Evolutionary conservation across 1,140 invertebrate genomes (phyloP).

Genomic region (Venustaconcha ellipsiformis): DNA sequence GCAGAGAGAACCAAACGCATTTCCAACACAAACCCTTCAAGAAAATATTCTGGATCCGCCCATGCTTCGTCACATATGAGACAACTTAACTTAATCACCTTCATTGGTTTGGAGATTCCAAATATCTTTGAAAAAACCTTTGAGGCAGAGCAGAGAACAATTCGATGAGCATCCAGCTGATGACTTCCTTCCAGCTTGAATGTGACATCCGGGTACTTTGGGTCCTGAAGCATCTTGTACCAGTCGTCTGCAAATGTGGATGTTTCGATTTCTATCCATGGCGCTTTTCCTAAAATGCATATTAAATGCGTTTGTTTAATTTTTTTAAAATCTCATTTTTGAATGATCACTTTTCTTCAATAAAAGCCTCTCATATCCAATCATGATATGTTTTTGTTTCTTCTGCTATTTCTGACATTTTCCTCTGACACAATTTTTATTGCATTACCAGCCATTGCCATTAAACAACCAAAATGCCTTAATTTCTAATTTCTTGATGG

Average conservation of each 20-base stretch:
- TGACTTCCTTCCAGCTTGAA: slow-evolving; percentile 48
- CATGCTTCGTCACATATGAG: too few relatives aligned
- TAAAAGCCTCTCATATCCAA: not conserved
- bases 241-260: slow-evolving; percentile 59
- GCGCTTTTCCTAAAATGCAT: slow-evolving; percentile 51
- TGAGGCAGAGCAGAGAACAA: slow-evolving; percentile 57
- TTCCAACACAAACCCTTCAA: too few relatives aligned
- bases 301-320: not conserved
- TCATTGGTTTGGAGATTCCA: slow-evolving; percentile 25
- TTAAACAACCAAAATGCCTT: too few relatives aligned
- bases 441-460: too few relatives aligned
- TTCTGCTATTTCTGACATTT: too few relatives aligned
- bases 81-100: slow-evolving; percentile 17
- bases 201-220: slow-evolving; percentile 53
- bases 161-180: slow-evolving; percentile 50
- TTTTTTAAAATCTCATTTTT: not conserved
- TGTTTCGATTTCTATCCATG: slow-evolving; percentile 57
- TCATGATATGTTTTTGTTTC: too few relatives aligned
- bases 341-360: not conserved
- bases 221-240: slow-evolving; percentile 50
- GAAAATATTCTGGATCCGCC: too few relatives aligned
- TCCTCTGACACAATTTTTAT: too few relatives aligned
- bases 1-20: too few relatives aligned
- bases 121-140: slow-evolving; percentile 52
- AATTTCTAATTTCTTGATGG: too few relatives aligned